These are phyloP conservation scores for Protobothrops mucrosquamatus DNA, from an alignment of 2,113 vertebrate species.

Conservation along the genomic window DNA sequence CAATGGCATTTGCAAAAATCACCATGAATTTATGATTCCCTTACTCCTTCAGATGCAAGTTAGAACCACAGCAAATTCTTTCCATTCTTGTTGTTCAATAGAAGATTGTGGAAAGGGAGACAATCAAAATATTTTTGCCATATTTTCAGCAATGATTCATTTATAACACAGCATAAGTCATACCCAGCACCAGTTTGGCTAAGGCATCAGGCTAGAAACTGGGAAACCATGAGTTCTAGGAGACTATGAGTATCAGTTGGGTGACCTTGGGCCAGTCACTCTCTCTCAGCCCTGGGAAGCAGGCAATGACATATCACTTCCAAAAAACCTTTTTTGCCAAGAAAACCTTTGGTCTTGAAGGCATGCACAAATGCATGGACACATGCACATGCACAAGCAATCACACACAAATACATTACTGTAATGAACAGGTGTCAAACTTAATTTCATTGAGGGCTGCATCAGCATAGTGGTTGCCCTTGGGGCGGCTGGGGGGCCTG, in stretches of 20 bases:
- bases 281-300: not conserved
- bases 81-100: not conserved
- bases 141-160: slow-evolving; percentile 1
- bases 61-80: not conserved
- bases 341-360: not conserved
- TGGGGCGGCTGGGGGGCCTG: too few relatives aligned
- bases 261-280: not conserved
- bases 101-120: not conserved
- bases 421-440: too few relatives aligned
- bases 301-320: not conserved
- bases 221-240: not conserved
- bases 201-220: not conserved
- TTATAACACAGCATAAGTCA: not conserved
- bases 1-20: not conserved
- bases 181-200: not conserved
- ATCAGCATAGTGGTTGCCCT: too few relatives aligned
- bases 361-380: too few relatives aligned
- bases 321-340: not conserved
- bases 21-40: not conserved
- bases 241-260: not conserved
- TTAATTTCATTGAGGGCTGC: too few relatives aligned
- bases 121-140: slow-evolving; percentile 5
- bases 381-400: not conserved
- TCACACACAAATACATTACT: not conserved
- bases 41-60: not conserved